Conservation (phyloP, 2,888 invertebrate genomes). For the Panopea generosa region DNA sequence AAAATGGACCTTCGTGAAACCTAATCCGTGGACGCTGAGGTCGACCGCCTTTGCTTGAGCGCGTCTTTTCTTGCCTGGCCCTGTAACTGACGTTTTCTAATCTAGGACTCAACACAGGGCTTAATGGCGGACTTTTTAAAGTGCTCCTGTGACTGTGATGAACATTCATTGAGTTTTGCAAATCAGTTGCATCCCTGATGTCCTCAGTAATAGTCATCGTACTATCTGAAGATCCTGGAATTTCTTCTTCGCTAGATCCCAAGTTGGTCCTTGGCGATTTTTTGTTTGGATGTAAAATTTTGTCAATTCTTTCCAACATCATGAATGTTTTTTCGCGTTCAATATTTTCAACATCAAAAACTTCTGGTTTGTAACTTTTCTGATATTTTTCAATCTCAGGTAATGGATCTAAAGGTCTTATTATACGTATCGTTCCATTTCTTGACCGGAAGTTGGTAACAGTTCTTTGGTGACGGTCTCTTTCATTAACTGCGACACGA, state of each 20-base stretch:
- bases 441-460: constrained; percentile 63
- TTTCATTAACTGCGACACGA: constrained; percentile 52
- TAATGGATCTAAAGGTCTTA: constrained; percentile 57
- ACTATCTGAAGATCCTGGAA: constrained; percentile 46
- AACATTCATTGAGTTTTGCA: constrained; percentile 21
- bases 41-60: constrained; percentile 19
- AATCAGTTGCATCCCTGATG: constrained; percentile 36
- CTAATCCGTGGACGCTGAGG: constrained; percentile 33
- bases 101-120: constrained; percentile 20
- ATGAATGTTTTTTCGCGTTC: constrained; percentile 66
- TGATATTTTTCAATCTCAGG: constrained; percentile 63
- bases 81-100: constrained; percentile 29
- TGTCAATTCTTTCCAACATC: constrained; percentile 63
- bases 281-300: constrained; percentile 60
- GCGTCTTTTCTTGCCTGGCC: constrained; percentile 28
- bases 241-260: constrained; percentile 62
- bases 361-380: constrained; percentile 45
- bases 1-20: constrained; percentile 48
- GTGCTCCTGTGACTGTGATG: neutral
- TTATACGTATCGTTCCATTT: constrained; percentile 62
- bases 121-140: constrained; percentile 29
- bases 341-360: constrained; percentile 59
- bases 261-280: constrained; percentile 40
- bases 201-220: constrained; percentile 42
- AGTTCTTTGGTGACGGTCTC: constrained; percentile 59